Evolutionary conservation across 2,797 vertebrate species (phyloP).

Genomic region (Xenentodon cancila): DNA sequence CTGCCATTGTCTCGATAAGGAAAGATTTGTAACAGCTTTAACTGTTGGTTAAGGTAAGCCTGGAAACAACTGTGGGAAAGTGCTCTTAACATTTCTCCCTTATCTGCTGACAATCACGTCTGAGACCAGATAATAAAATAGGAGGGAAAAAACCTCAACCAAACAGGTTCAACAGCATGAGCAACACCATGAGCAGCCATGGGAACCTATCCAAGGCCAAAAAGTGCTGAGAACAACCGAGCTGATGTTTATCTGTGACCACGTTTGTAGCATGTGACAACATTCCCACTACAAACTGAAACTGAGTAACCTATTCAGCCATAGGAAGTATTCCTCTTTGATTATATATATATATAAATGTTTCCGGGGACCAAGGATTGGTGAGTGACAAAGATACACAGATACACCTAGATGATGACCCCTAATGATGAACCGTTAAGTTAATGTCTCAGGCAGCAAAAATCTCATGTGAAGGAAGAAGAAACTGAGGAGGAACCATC

Average conservation of each 20-base stretch:
- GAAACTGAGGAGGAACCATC: too few relatives aligned
- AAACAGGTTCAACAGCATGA: constrained; percentile 41
- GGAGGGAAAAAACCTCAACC: constrained; percentile 18
- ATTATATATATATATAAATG: too few relatives aligned
- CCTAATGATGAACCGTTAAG: too few relatives aligned
- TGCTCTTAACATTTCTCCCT: constrained; percentile 23
- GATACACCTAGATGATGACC: too few relatives aligned
- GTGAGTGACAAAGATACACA: too few relatives aligned
- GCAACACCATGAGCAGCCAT: constrained; percentile 47
- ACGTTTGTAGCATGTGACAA: constrained; percentile 45
- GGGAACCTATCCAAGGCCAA: constrained; percentile 60
- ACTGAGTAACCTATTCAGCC: neutral
- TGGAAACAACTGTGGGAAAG: constrained; percentile 25
- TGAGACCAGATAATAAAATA: constrained; percentile 13
- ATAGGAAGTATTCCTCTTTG: too few relatives aligned
- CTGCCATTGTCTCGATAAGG: constrained; percentile 37
- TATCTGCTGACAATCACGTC: constrained; percentile 52
- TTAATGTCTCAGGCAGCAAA: too few relatives aligned
- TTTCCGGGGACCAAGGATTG: too few relatives aligned
- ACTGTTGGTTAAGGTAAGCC: constrained; percentile 36
- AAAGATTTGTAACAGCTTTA: constrained; percentile 27
- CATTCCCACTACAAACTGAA: constrained; percentile 33
- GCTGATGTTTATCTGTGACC: constrained; percentile 56
- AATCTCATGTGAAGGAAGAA: too few relatives aligned
- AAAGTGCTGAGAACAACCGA: constrained; percentile 58